Base-by-base conservation (phyloP, 1,140 invertebrate genomes). In the Temnothorax longispinosus region DNA sequence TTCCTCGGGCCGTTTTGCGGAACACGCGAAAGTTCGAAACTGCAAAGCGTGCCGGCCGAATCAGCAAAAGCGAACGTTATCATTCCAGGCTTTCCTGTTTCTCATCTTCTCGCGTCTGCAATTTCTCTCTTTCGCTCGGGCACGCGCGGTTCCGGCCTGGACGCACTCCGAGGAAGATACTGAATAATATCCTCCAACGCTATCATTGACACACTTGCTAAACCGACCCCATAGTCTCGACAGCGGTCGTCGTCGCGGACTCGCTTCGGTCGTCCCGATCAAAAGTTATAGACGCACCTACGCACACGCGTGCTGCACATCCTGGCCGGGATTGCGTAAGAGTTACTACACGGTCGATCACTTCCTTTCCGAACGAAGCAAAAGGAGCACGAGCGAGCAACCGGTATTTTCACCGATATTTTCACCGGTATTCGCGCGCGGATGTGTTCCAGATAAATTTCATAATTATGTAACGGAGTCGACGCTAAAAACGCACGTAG, bases 141-240 rank as follows among this genome's bases (percentile, higher is more conserved):
- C 54, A 74, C 65, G 52, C 44, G 52, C 18, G 11, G 13, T 41
- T 77, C 74, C 62, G 58, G 8, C 35, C 44, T 65, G 67, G 76
- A 77, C 47, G 35, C 74, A 47, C 5, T 27, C 3, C 47, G 18
- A 27, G 32, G 35, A 41, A 6, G 62, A 71, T 18, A 35, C n/a
- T 35, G 44, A 69, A 74, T 65, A 58, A 56, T 65, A 75, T 52
- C 44, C 21, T 62, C 2, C 7, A 35, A 76, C 81, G 62, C 35
- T 77, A 85, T 87, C 72, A 85, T 77, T 85, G 81, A 85, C 86
- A 84, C 72, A 85, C 60, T 87, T 85, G 62, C 27, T 38, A 60
- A 87, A 50, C 54, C 86, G 41, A 76, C 18, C n/a, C 11, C 65
- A 13, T 35, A 21, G 3, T 27, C 67, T 21, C 21, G 38, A 18